Evolutionary conservation across 2,797 vertebrate genomes (phyloP), one percentile per base, ranked within the genome.

Genomic region (Odontamblyopus rebecca): DNA sequence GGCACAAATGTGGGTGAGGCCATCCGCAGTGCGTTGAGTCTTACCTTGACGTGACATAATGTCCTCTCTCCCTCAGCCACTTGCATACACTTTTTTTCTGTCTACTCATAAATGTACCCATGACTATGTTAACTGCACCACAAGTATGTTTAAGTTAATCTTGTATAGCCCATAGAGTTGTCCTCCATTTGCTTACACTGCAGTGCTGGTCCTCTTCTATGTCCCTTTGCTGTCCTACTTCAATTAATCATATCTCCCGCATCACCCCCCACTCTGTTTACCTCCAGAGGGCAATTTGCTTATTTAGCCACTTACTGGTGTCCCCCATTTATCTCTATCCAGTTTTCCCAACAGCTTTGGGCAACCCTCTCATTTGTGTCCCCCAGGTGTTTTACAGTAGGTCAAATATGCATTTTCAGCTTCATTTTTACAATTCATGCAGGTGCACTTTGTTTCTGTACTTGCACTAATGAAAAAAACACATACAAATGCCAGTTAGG

Each of bases 191-290:
- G 5, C 83, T 87, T 84, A 61, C 83, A 79, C 83, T 85, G 90
- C 86, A 89, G 68, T 80, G 78, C 79, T 2, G 79, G 81, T 80
- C 86, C 85, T 89, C 83, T 86, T 13, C 81, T 69, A 80, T 80
- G 88, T 90, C 89, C 89, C 86, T 85, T 86, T 38, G 73, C 72
- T 89, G 90, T 91, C 89, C 89, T 91, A 91, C 89, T 93, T 93
- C 86, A 92, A 92, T 92, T 92, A 92, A 92, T 94, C 91, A 93
- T 86, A 86, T 82, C 70, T 84, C 81, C 76, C 23, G 38, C 81
- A 61, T 82, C 74, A 74, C 83, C 80, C 82, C 71, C 79, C 32
- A 70, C 68, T 79, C 68, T 85, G 87, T 90, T 92, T 90, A 87
- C 86, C 86, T 91, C 90, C 82, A 88, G 87, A 86, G 90, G 86